A percentile compares a stretch with the other conserved stretches of the same genome.
Evolutionary conservation across 2,888 invertebrate species (phyloP).

Genomic region (Phorcus lineatus): DNA sequence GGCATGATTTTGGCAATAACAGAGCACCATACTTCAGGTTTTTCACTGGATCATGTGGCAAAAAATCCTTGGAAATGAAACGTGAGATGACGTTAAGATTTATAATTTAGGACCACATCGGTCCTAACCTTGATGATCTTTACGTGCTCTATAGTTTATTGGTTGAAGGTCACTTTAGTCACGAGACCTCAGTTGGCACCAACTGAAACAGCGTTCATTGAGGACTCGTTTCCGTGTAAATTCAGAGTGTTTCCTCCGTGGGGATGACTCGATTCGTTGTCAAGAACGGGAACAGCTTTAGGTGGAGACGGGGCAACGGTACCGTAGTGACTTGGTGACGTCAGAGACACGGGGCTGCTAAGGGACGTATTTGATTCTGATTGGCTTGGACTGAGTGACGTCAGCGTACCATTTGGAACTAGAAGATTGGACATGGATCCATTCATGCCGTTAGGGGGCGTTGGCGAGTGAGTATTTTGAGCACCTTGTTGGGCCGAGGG

Average conservation of each 20-base stretch:
- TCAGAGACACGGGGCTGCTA: slow-evolving; percentile 16
- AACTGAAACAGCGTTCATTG: slow-evolving; percentile 31
- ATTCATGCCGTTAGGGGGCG: slow-evolving; percentile 17
- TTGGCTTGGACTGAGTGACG: slow-evolving; percentile 33
- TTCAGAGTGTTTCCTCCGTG: slow-evolving; percentile 16
- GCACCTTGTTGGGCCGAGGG: slow-evolving; percentile 12
- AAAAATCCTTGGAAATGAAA: no score
- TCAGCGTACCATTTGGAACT: slow-evolving; percentile 27
- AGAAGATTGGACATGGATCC: slow-evolving; percentile 31
- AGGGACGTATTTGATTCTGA: slow-evolving; percentile 18
- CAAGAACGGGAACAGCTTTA: slow-evolving; percentile 59
- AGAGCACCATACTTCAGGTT: slow-evolving; percentile 2
- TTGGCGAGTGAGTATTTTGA: slow-evolving; percentile 3
- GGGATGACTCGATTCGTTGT: slow-evolving; percentile 32
- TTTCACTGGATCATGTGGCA: no score
- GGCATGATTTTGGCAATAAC: slow-evolving; percentile 2
- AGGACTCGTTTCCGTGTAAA: slow-evolving; percentile 15
- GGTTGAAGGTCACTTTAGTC: no score
- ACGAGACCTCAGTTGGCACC: slow-evolving; percentile 29
- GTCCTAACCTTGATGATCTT: no score
- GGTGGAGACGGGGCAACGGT: slow-evolving; percentile 54
- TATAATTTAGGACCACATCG: no score
- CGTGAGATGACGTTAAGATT: no score
- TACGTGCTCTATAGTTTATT: no score
- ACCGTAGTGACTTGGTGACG: slow-evolving; percentile 27